A percentile compares a stretch with the other conserved stretches of the same genome.
These are phyloP conservation scores for Thinocorus orbignyianus DNA, from an alignment of 2,113 vertebrate species.

Conservation along the genomic window DNA sequence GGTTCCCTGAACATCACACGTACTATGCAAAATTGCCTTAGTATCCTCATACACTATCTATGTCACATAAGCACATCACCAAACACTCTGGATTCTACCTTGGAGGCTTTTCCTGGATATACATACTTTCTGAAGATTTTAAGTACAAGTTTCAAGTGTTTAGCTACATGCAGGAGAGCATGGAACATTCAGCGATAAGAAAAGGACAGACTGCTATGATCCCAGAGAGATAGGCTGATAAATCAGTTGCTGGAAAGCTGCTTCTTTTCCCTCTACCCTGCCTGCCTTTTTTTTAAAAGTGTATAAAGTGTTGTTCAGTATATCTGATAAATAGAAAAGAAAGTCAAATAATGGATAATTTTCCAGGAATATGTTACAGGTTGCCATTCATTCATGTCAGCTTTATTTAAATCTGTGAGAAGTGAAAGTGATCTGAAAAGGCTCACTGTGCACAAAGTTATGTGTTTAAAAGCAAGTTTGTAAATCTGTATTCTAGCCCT, in stretches of 20 bases:
- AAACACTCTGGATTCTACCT: not conserved
- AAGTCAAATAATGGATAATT: not conserved
- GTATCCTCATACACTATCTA: not conserved
- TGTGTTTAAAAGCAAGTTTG: conserved; percentile 23
- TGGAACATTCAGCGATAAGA: not conserved
- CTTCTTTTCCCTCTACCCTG: not conserved
- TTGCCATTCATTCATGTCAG: not conserved
- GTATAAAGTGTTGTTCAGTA: not conserved
- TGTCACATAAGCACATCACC: not conserved
- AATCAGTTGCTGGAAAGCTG: not conserved
- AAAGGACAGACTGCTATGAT: not conserved
- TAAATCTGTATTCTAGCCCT: conserved; percentile 19
- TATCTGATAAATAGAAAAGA: not conserved
- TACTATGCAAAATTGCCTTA: not conserved
- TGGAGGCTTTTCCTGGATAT: not conserved
- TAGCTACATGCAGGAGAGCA: not conserved
- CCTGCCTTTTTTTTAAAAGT: not conserved
- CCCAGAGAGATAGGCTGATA: not conserved
- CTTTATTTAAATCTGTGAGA: not conserved
- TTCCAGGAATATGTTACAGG: not conserved
- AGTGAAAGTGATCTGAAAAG: conserved; percentile 21
- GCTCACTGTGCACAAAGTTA: not conserved
- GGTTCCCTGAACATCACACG: fast-evolving
- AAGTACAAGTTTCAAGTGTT: not conserved
- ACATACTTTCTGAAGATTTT: not conserved